phyloP scores from a whole-genome alignment of 1,140 invertebrate genomes.

The Drosophila orosa region DNA sequence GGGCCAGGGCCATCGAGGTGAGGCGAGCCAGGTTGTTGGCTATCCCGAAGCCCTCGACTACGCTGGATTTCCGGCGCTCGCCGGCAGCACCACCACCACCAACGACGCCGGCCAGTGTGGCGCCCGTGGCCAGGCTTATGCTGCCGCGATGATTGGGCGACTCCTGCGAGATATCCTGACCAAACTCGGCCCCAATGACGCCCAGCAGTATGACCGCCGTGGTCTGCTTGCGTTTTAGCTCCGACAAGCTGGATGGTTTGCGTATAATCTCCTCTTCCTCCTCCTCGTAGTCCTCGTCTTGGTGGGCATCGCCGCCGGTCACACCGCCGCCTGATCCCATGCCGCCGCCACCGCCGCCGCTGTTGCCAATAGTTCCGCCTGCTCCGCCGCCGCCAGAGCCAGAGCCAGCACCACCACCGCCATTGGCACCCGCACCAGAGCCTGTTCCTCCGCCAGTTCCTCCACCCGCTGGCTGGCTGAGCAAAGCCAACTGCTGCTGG shows the following conservation, averaged over 20 bases:
- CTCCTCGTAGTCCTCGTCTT: slow-evolving; percentile 91
- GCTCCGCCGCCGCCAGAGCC: slow-evolving; percentile 2
- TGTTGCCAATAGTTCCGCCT: not conserved
- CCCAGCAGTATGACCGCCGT: slow-evolving; percentile 98
- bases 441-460: slow-evolving; percentile 27
- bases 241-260: slow-evolving; percentile 92
- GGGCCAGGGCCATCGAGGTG: slow-evolving; percentile 96
- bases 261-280: slow-evolving; percentile 92
- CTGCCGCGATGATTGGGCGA: slow-evolving; percentile 84
- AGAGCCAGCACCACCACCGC: not conserved
- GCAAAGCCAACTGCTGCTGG: slow-evolving; percentile 74
- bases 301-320: slow-evolving; percentile 41
- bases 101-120: not conserved
- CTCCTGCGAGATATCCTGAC: slow-evolving; percentile 92
- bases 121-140: slow-evolving; percentile 84
- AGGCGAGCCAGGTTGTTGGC: slow-evolving; percentile 95
- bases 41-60: slow-evolving; percentile 95
- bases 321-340: slow-evolving; percentile 12
- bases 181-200: slow-evolving; percentile 99
- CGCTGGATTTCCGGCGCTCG: slow-evolving; percentile 90
- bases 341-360: not conserved
- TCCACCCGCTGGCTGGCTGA: slow-evolving; percentile 65
- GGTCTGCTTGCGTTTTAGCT: slow-evolving; percentile 97
- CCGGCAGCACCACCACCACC: slow-evolving; percentile 32
- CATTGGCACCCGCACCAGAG: slow-evolving; percentile 27